Base-by-base conservation (phyloP, 2,888 invertebrate genomes). In the Xestobium rufovillosum region DNA sequence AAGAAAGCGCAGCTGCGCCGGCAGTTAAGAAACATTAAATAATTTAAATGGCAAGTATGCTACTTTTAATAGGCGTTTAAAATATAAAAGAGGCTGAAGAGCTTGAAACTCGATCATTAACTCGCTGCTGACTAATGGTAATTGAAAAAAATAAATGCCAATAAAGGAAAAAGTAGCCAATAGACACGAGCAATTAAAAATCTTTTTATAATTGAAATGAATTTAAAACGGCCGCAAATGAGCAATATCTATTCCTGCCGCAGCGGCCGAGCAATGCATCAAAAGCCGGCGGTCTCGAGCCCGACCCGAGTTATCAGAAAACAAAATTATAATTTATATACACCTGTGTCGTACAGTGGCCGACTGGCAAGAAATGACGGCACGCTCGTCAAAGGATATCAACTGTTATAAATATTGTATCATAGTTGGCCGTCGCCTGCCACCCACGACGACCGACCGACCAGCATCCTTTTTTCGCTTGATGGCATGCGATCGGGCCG, bases 181-280 rank as follows among this genome's bases (percentile, higher is more conserved):
- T 57, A 60, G 57, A 56, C 50, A 37, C 41, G 53, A 53, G 57
- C 61, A 63, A 63, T 63, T 63, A 63, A 62, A 62, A 62, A 61
- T 61, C 59, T 60, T 62, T 60, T 60, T 60, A 57, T 63, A 63
- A 62, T 61, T 60, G 61, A 57, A 53, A 58, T 52, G 59, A 59
- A 60, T 60, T 57, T 56, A 52, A 59, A 60, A 44, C 47, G 52
- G 51, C 43, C 48, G 49, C 44, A 60, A 63, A 63, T 60, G 58
- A 61, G 63, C 61, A 57, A 63, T 63, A 61, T 62, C 61, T 63
- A 63, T 63, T 58, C 63, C 42, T 45, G 42, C 27, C 55, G 56
- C 54, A 51, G 45, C 43, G 41, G 48, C 49, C 44, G 45, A 53
- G 55, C 44, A 55, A 56, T 58, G 57, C 55, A 57, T 59, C 60